Evolutionary conservation across 2,797 vertebrate genomes (phyloP).

Genomic region (Nasua narica): DNA sequence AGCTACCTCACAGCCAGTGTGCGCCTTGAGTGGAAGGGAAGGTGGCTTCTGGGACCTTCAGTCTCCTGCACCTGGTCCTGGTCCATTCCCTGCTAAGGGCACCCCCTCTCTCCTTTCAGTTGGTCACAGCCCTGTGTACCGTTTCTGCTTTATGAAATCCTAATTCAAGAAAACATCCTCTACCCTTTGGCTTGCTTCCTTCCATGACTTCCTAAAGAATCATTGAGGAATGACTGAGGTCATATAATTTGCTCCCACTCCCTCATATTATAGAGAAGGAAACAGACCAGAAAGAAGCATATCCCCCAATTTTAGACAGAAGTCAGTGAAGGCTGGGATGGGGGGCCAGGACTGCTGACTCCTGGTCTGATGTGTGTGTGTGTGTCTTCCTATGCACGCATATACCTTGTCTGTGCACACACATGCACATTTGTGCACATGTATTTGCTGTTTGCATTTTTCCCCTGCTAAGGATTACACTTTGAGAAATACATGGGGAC

Average conservation of each 20-base stretch:
- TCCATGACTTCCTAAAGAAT: not conserved
- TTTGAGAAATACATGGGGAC: not conserved
- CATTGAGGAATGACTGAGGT: not conserved
- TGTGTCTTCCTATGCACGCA: accelerated
- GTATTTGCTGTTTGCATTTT: not conserved
- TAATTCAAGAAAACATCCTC: not conserved
- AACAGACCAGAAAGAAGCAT: not conserved
- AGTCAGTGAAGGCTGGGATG: not conserved
- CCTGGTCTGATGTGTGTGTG: not conserved
- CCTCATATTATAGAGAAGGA: not conserved
- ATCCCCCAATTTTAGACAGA: not conserved
- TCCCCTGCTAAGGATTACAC: not conserved
- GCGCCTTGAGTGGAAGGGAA: not conserved
- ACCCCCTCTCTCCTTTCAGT: not conserved
- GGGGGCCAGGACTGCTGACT: not conserved
- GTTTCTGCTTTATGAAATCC: not conserved
- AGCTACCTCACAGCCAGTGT: no score
- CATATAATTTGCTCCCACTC: not conserved
- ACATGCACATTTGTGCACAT: accelerated
- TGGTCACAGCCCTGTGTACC: not conserved
- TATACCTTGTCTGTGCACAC: not conserved
- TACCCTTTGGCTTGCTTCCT: not conserved
- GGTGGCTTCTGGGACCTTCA: not conserved
- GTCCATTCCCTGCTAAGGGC: not conserved
- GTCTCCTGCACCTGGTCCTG: not conserved